Base-by-base conservation (phyloP, 2,113 vertebrate genomes). In the Asarcornis scutulata region DNA sequence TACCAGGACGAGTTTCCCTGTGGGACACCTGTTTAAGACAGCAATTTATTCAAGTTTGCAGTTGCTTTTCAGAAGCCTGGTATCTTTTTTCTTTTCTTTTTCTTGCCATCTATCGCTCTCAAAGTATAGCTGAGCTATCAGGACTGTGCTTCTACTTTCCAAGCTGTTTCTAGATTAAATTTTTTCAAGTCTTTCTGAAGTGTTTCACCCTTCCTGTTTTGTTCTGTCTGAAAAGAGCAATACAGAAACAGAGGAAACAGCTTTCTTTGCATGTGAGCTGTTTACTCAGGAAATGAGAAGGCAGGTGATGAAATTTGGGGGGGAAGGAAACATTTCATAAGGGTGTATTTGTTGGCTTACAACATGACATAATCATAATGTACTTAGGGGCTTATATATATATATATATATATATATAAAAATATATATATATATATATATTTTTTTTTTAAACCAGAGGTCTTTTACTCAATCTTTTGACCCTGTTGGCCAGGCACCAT, bases 301-400 rank as follows among this genome's bases (percentile, higher is more conserved):
- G 85, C 85, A 93, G 76, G 64, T 96, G 91, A 72, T 95, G 94
- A 96, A 96, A 95, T 29, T 77, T 1, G 1, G 16, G 11, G 42
- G 83, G 89, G 75, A 93, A 92, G 89, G 93, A 96, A 94, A 52
- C 36, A 32, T 93, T 96, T 95, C 73, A 17, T 69, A 83, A 79
- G 75, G 25, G 59, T 86, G 38, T 60, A 38, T 88, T 50, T 93
- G 64, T 22, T 86, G 50, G 5, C 46, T 63, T 83, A 42, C 76
- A 55, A 64, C 22, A 38, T 46, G 36, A 42, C 58, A 48, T 74
- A 52, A 36, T 79, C 38, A 32, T 34, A 58, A 13, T 66, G 9
- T 77, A 13, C 16, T 5, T 2, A 36, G 32, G 20, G 38, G 36
- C 16, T 9, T 38, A 25, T 0, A 1, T 25, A 46, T 44, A 44